Conservation (phyloP, 2,113 vertebrate genomes). For the Hydrolagus affinis region DNA sequence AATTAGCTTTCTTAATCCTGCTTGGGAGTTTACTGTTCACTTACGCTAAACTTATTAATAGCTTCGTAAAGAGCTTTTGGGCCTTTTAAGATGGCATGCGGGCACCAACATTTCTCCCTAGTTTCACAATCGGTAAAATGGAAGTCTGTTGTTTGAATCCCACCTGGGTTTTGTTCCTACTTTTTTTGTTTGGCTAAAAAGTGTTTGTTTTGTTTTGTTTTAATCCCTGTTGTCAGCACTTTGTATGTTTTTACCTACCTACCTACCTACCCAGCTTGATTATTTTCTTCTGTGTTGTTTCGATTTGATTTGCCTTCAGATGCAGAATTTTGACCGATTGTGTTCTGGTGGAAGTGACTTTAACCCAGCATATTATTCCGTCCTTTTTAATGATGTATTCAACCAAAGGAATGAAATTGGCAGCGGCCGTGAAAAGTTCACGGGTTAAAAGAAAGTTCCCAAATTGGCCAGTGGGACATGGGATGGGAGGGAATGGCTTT, state of each 20-base stretch:
- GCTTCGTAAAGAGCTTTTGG: not conserved
- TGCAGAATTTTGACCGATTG: slow-evolving; percentile 30
- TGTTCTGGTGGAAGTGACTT: slow-evolving; percentile 54
- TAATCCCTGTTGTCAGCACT: slow-evolving; percentile 18
- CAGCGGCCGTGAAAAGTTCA: not conserved
- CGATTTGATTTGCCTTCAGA: not conserved
- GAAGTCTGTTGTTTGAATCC: not conserved
- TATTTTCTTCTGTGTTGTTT: not conserved
- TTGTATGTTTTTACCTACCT: slow-evolving; percentile 35
- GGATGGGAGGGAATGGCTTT: not conserved
- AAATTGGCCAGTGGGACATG: not conserved
- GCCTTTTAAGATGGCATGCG: not conserved
- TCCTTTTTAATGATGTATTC: no score
- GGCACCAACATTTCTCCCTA: not conserved
- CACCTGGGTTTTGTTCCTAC: not conserved
- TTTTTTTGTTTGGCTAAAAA: not conserved
- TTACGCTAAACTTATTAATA: not conserved
- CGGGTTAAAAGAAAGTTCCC: not conserved
- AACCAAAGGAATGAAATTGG: not conserved
- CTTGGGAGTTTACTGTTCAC: not conserved
- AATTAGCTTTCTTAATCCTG: not conserved
- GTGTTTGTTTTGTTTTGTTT: slow-evolving; percentile 18
- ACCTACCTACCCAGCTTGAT: slow-evolving; percentile 38
- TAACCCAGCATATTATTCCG: slow-evolving; percentile 44
- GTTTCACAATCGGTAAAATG: slow-evolving; percentile 5